Evolutionary conservation across 2,888 invertebrate species (phyloP), one percentile per base, ranked within the genome.

Genomic region (Teleogryllus oceanicus): DNA sequence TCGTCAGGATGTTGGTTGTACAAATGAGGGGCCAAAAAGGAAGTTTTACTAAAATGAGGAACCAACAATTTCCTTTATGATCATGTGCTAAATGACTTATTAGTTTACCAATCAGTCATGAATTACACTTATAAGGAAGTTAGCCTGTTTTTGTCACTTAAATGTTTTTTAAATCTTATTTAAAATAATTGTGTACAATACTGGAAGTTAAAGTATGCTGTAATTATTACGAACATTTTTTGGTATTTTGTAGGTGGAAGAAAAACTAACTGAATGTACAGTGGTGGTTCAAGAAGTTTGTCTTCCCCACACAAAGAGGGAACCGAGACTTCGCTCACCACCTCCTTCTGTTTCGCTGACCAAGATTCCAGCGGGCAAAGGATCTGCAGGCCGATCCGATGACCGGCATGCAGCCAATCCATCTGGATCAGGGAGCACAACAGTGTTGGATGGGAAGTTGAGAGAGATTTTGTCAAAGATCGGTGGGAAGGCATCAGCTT

Each of bases 381-480:
- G 16, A 13, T 62, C 62, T 13, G 8, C 76, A 1, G 8, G 16
- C 76, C 18, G 20, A 2, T 37, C 76, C 2, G n/a, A 18, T 8
- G 16, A 18, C 16, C 1, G n/a, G n/a, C 24, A 37, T 21, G n/a
- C 24, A 8, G n/a, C 76, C 8, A 51, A 8, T 5, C 13, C 50
- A 18, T 37, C 37, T 37, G 37, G 37, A 37, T 37, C 24, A 18
- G n/a, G n/a, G 16, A 51, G 12, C 5, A 51, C 50, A 37, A 37
- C 24, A 18, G 21, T 74, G 12, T 77, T 78, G 20, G 79, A 80
- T 50, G 80, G 62, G 12, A 80, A 79, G 21, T 78, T 82, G 12
- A 76, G 82, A 18, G 80, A 81, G n/a, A 82, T 82, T 50, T 79
- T 82, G 49, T 80, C 82, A 16, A 82, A 80, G 74, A 81, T 82